These are phyloP conservation scores for Calidris pygmaea DNA, from an alignment of 2,113 vertebrate genomes.

Conservation along the genomic window DNA sequence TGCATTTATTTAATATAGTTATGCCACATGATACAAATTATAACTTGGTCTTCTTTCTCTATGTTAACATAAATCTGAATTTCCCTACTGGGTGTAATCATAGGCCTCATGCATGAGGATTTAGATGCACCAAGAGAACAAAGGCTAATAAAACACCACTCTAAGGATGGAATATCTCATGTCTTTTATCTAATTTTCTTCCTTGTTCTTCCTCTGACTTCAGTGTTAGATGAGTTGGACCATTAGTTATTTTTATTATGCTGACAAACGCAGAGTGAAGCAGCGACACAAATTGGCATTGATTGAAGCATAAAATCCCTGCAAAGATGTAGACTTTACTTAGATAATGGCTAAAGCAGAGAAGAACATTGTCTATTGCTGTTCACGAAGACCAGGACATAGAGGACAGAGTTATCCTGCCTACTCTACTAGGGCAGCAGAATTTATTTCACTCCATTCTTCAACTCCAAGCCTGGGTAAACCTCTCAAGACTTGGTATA, in stretches of 20 bases:
- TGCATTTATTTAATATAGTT: neutral
- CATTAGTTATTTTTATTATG: slow-evolving; percentile 32
- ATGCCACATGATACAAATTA: neutral
- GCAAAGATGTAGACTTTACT: neutral
- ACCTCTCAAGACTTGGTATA: neutral
- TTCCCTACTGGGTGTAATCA: neutral
- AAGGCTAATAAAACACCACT: slow-evolving; percentile 24
- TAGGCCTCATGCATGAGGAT: neutral
- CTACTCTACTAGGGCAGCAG: neutral
- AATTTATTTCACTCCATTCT: neutral
- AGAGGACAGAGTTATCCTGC: neutral
- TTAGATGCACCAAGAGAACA: slow-evolving; percentile 32
- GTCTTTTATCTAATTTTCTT: neutral
- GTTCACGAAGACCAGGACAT: rapidly evolving
- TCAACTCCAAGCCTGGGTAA: neutral
- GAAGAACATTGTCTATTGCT: neutral
- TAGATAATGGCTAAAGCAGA: neutral
- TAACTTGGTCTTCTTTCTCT: neutral
- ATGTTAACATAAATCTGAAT: slow-evolving; percentile 26
- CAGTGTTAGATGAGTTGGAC: neutral
- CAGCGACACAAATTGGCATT: neutral
- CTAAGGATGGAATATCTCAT: neutral
- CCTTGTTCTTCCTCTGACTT: neutral
- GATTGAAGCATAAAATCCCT: neutral
- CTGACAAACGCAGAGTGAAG: neutral